phyloP scores from a whole-genome alignment of 2,797 vertebrate genomes.

The Heteromormyrus szaboi region DNA sequence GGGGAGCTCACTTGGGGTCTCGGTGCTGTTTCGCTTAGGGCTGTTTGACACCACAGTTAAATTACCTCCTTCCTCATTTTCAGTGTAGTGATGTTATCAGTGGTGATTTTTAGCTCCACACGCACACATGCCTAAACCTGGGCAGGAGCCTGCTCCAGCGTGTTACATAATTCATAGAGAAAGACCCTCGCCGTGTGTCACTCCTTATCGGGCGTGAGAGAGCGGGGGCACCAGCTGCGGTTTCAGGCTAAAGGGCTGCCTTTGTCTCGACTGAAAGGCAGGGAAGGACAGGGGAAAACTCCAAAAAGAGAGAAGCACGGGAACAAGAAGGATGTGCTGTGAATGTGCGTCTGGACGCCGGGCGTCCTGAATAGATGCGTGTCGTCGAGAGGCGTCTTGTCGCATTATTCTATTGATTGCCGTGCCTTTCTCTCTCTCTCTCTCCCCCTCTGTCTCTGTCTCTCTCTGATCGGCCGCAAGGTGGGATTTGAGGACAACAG shows the following conservation, averaged over 20 bases:
- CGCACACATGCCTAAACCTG: constrained; percentile 17
- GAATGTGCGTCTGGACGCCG: constrained; percentile 11
- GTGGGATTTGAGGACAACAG: constrained; percentile 61
- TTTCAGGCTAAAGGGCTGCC: constrained; percentile 38
- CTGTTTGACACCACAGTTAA: neutral
- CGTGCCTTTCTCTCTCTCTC: constrained; percentile 44
- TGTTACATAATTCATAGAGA: constrained; percentile 53
- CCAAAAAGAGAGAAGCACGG: neutral
- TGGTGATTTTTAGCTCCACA: neutral
- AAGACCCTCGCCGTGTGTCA: constrained; percentile 30
- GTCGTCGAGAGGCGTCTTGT: constrained; percentile 47
- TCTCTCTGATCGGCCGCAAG: constrained; percentile 46
- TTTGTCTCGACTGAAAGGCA: constrained; percentile 24
- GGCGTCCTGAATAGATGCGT: constrained; percentile 33
- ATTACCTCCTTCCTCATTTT: constrained; percentile 4
- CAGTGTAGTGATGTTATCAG: neutral
- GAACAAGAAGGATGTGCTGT: neutral
- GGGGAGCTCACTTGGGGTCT: constrained; percentile 30
- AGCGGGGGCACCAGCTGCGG: constrained; percentile 40
- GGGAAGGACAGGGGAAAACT: neutral
- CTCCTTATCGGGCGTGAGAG: constrained; percentile 40
- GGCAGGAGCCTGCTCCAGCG: constrained; percentile 19
- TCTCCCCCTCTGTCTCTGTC: constrained; percentile 19
- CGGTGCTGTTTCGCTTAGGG: neutral
- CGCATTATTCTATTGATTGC: constrained; percentile 65